Evolutionary conservation across 1,140 invertebrate genomes (phyloP), one percentile per base, ranked within the genome.

Genomic region (Zaprionus davidi): DNA sequence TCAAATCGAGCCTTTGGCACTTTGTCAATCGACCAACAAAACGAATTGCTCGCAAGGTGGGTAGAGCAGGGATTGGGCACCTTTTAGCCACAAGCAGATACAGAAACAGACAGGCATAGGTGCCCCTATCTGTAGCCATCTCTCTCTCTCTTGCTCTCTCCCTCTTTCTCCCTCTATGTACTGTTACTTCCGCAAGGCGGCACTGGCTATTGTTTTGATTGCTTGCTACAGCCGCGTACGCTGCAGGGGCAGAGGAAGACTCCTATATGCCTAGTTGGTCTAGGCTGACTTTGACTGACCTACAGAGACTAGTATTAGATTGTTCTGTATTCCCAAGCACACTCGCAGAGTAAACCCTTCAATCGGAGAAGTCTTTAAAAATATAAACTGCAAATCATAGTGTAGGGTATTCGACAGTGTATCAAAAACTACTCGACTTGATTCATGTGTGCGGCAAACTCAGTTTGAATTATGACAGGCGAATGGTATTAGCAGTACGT

Each of bases 21-120:
- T 85, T 85, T 85, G 82, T 82, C 82, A 87, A 85, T 86, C 78
- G 79, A 65, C 79, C 82, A 83, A 81, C 81, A 85, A 85, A 86
- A 79, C 66, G 79, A 85, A 85, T 81, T 76, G 82, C 82, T 71
- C 64, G 41, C n/a, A n/a, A 15, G 41, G n/a, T n/a, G 41, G 41
- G 41, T 44, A 38, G 41, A 44, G n/a, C 41, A n/a, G n/a, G 41
- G 6, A 44, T 44, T 44, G 41, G 41, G 7, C n/a, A 46, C n/a
- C 41, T 46, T 46, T 46, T 46, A 46, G 41, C 41, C n/a, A 17
- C 41, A 46, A 46, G 41, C 41, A 46, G 7, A 46, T 44, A 17
- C 41, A 46, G n/a, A n/a, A 15, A 6, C 38, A 41, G 15, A 41
- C 38, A n/a, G 13, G 15, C 38, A n/a, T 36, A 46, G 20, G 11